A percentile compares a stretch with the other conserved stretches of the same genome.
phyloP scores from a whole-genome alignment of 2,113 vertebrate species.

The Dermatemys mawii region DNA sequence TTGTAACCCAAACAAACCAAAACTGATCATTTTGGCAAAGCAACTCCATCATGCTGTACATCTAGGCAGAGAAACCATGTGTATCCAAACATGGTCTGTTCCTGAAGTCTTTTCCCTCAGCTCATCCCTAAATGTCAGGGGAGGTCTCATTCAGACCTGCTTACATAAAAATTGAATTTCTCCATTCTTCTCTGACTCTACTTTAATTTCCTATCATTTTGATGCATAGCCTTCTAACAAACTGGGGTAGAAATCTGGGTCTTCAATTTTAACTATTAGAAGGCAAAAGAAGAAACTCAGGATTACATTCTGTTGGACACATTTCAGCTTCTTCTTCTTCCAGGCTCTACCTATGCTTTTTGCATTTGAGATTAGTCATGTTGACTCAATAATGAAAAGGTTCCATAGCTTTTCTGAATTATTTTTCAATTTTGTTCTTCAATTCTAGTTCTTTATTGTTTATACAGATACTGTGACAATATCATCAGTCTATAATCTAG shows the following conservation, averaged over 20 bases:
- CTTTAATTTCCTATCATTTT: neutral
- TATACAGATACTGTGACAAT: slow-evolving; percentile 23
- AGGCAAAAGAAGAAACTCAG: neutral
- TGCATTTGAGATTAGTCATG: neutral
- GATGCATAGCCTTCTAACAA: neutral
- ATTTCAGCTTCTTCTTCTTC: neutral
- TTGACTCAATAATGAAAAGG: neutral
- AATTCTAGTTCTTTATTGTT: slow-evolving; percentile 1
- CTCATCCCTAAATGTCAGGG: neutral
- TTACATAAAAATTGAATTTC: neutral
- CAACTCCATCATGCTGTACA: neutral
- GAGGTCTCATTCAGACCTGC: neutral
- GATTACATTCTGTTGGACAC: neutral
- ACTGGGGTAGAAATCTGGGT: neutral
- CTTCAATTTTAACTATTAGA: neutral
- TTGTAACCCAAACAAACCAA: neutral
- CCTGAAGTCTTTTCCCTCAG: neutral
- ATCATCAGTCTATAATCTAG: slow-evolving; percentile 51
- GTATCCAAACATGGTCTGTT: neutral
- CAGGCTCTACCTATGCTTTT: neutral
- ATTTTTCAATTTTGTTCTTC: slow-evolving; percentile 14
- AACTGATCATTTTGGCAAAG: neutral
- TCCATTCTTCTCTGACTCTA: neutral
- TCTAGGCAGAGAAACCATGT: neutral
- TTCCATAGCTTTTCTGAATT: neutral